phyloP scores from a whole-genome alignment of 1,140 invertebrate genomes.

The Holcopasites calliopsidis region DNA sequence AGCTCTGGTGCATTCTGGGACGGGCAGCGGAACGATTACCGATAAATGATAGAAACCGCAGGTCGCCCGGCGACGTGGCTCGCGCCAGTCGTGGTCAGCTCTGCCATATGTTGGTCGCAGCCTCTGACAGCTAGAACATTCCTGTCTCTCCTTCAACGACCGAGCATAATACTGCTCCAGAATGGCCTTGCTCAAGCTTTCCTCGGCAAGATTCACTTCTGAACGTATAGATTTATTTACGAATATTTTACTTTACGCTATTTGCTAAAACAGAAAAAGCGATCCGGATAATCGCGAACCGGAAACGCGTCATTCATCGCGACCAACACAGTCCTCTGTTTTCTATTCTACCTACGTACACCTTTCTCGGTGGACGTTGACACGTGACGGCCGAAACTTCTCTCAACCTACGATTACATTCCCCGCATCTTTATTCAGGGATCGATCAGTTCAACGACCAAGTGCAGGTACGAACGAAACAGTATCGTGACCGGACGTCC shows the following conservation, averaged over 20 bases:
- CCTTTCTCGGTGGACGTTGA: conserved; percentile 54
- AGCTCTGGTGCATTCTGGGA: conserved; percentile 40
- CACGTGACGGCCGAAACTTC: conserved; percentile 51
- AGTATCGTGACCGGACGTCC: conserved; percentile 57
- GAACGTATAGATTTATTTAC: not conserved
- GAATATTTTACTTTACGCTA: too few species aligned
- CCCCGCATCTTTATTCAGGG: conserved; percentile 58
- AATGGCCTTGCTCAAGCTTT: not conserved
- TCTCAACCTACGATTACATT: not conserved
- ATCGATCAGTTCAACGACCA: too few species aligned
- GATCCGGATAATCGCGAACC: not conserved
- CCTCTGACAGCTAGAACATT: conserved; percentile 15
- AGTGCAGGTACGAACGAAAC: conserved; percentile 6
- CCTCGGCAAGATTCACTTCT: not conserved
- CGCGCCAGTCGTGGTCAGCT: conserved; percentile 49
- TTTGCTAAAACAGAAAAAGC: too few species aligned
- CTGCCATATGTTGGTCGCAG: conserved; percentile 54
- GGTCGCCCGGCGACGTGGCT: conserved; percentile 64
- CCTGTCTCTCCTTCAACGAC: not conserved
- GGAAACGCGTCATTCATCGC: conserved; percentile 31
- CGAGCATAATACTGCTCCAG: too few species aligned
- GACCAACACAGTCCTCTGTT: not conserved
- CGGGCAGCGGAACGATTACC: conserved; percentile 59
- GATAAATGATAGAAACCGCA: conserved; percentile 70
- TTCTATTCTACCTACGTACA: not conserved